Evolutionary conservation across 2,797 vertebrate species (phyloP).

Genomic region (Gephyroberyx darwinii): DNA sequence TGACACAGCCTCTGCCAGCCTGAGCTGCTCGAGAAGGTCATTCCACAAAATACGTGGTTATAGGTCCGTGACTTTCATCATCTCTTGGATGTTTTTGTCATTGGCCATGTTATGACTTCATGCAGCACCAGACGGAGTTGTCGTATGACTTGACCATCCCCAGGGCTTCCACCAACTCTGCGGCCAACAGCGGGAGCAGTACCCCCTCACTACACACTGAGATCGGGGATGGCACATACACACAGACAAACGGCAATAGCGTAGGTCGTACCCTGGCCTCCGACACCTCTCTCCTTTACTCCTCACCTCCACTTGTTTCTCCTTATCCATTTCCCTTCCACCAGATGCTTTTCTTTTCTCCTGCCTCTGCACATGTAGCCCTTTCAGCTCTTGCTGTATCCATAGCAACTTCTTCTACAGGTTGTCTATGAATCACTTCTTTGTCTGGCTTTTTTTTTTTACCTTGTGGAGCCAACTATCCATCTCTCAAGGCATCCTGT

Average conservation of each 20-base stretch:
- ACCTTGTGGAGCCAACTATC: conserved; percentile 21
- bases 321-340: conserved; percentile 30
- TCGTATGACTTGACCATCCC: conserved; percentile 86
- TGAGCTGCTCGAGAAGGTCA: not conserved
- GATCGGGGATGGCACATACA: conserved; percentile 63
- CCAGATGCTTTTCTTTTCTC: conserved; percentile 36
- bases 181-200: conserved; percentile 77
- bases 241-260: conserved; percentile 66
- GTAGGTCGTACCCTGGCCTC: conserved; percentile 68
- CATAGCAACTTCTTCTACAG: conserved; percentile 65
- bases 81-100: conserved; percentile 24
- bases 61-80: not conserved
- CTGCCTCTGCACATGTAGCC: conserved; percentile 32
- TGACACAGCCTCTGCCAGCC: too few relatives aligned
- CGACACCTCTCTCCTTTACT: conserved; percentile 3
- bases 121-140: conserved; percentile 69
- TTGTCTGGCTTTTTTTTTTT: conserved; percentile 52
- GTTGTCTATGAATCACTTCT: conserved; percentile 67
- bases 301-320: not conserved
- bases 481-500: conserved; percentile 43
- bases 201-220: conserved; percentile 79
- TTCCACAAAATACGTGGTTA: not conserved
- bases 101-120: conserved; percentile 25
- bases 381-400: conserved; percentile 47
- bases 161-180: conserved; percentile 83